Conservation (phyloP, 2,888 invertebrate genomes). For the Lordiphosa fenestrarum region DNA sequence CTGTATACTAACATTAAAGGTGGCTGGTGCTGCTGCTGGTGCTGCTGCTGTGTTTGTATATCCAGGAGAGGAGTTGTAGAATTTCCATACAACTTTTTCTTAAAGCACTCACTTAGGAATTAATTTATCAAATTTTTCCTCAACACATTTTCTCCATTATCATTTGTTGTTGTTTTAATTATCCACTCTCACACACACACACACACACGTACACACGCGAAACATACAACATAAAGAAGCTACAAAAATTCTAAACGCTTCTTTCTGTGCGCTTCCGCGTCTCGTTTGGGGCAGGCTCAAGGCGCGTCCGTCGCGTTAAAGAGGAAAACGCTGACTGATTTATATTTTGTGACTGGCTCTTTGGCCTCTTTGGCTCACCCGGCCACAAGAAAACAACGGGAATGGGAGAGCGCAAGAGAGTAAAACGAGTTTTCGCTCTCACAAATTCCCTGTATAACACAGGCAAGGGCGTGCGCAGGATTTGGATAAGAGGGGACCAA, state of each 20-base stretch:
- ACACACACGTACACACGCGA: slow-evolving; percentile 25
- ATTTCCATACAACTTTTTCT: background rate
- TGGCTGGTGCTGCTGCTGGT: slow-evolving; percentile 9
- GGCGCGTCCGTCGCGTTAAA: slow-evolving; percentile 78
- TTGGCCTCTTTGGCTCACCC: too few relatives aligned
- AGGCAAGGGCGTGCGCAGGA: slow-evolving; percentile 12
- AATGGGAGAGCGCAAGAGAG: slow-evolving; percentile 18
- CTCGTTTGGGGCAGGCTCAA: slow-evolving; percentile 56
- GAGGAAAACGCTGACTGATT: slow-evolving; percentile 78
- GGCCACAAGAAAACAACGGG: slow-evolving; percentile 19
- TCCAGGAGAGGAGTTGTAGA: slow-evolving; percentile 2
- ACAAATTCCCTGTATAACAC: slow-evolving; percentile 56
- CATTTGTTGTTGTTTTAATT: slow-evolving; percentile 56
- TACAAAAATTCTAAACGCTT: slow-evolving; percentile 40
- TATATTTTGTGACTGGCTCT: background rate
- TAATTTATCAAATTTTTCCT: slow-evolving; percentile 2
- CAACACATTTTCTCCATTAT: slow-evolving; percentile 10
- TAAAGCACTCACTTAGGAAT: slow-evolving; percentile 1
- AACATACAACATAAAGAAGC: slow-evolving; percentile 41
- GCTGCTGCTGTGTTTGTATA: slow-evolving; percentile 1
- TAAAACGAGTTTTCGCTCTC: slow-evolving; percentile 27
- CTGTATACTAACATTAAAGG: slow-evolving; percentile 69
- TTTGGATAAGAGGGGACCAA: too few relatives aligned
- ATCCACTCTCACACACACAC: slow-evolving; percentile 40
- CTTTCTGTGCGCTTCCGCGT: slow-evolving; percentile 32